These are phyloP conservation scores for Drosophila neocordata DNA, from an alignment of 1,140 invertebrate genomes.

Conservation along the genomic window DNA sequence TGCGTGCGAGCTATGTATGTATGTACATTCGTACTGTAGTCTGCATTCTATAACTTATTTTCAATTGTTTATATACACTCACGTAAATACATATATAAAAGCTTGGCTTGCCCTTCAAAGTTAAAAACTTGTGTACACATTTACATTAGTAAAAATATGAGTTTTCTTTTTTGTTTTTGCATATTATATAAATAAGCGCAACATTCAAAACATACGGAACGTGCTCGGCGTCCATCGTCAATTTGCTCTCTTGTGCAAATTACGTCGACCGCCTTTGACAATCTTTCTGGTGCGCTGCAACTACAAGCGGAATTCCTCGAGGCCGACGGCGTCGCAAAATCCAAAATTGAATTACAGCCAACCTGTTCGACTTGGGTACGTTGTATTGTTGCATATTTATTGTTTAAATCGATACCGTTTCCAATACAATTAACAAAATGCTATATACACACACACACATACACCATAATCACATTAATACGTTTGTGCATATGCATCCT, in stretches of 20 bases:
- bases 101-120: not conserved
- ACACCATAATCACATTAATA: not conserved
- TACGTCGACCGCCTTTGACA: conserved; percentile 38
- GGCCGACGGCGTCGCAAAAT: conserved; percentile 8
- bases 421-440: not conserved
- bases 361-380: conserved; percentile 39
- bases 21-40: not conserved
- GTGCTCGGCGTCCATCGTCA: conserved; percentile 49
- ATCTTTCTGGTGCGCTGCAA: conserved; percentile 21
- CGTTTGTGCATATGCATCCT: not conserved
- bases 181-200: conserved; percentile 53
- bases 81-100: not conserved
- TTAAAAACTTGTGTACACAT: not conserved
- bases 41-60: not conserved
- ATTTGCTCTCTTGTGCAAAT: conserved; percentile 45
- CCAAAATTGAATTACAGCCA: conserved; percentile 25
- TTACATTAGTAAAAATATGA: not conserved
- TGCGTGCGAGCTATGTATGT: not conserved
- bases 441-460: not conserved
- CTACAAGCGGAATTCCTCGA: conserved; percentile 8
- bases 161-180: conserved; percentile 8
- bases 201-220: conserved; percentile 47
- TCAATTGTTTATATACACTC: not conserved
- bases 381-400: conserved; percentile 15
- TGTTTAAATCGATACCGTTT: conserved; percentile 2